phyloP scores from a whole-genome alignment of 1,140 invertebrate species.

The Steinernema feltiae region DNA sequence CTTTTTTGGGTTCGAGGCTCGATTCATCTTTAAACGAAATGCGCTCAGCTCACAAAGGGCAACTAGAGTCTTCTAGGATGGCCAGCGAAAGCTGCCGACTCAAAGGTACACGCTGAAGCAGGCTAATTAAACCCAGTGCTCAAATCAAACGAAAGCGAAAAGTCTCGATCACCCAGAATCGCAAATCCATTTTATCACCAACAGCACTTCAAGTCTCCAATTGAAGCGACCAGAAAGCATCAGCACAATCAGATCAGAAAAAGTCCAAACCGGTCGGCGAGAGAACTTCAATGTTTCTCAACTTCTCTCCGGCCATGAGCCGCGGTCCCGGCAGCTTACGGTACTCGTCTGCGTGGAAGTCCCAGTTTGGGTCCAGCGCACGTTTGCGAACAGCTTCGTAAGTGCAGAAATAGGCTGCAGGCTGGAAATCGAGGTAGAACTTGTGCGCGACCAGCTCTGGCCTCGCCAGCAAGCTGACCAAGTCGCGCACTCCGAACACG shows the following conservation, averaged over 20 bases:
- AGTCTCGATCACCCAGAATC: no score
- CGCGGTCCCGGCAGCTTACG: background rate
- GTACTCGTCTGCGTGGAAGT: background rate
- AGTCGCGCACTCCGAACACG: constrained; percentile 29
- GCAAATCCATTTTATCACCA: no score
- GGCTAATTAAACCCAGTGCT: no score
- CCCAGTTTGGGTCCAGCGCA: background rate
- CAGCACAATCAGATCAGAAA: background rate
- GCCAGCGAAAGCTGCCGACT: no score
- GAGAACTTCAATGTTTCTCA: background rate
- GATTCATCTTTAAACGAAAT: no score
- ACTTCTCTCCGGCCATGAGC: background rate
- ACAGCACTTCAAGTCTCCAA: no score
- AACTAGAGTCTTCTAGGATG: no score
- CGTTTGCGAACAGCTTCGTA: constrained; percentile 10
- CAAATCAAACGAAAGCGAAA: no score
- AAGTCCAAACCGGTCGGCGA: background rate
- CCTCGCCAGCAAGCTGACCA: constrained; percentile 15
- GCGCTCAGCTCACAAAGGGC: no score
- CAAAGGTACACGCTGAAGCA: no score
- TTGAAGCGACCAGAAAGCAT: no score
- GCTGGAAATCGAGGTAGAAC: constrained; percentile 30
- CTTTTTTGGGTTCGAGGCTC: no score
- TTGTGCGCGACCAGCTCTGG: constrained; percentile 33
- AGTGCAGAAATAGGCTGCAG: constrained; percentile 34